Base-by-base conservation (phyloP, 2,113 vertebrate genomes). In the Catharus minimus region DNA sequence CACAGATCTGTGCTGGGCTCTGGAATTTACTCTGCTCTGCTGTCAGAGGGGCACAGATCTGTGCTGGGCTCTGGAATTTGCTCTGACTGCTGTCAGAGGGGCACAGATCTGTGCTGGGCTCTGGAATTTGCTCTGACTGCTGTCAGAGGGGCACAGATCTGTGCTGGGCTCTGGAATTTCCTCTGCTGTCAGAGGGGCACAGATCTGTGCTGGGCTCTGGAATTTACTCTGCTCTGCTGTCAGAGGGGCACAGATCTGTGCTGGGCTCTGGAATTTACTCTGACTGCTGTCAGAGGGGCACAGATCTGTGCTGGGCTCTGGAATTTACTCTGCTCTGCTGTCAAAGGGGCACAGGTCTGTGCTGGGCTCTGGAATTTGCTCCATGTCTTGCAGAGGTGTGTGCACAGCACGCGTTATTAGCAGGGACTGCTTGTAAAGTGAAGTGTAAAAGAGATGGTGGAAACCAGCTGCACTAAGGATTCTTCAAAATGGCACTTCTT, bases 331-430 rank as follows among this genome's bases (percentile, higher is more conserved):
- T 33, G 33, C 33, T 33, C 33, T 33, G 33, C 33, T 33, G 33
- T 33, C 33, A 33, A 7, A 33, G 33, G 33, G 33, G 33, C 33
- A 33, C 33, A 33, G 33, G 7, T 33, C 33, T 33, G 33, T 33
- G 33, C 33, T 33, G 33, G n/a, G 67, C 27, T 2, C 22, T 30
- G 49, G 53, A 7, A 14, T 82, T 82, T 21, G 10, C 47, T 61
- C 23, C 10, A 13, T 67, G 49, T 21, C 69, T 53, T 11, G 41
- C 33, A 58, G 22, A 18, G 0, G 21, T 41, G 44, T 21, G 66
- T 47, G 8, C 7, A 5, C 8, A 8, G 46, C 2, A 16, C 27
- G 0, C 0, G 46, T 10, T 30, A 2, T 6, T 20, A n/a, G 76
- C 43, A 53, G 22, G 53, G 33, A 5, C 69, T 74, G 68, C 57